Evolutionary conservation across 2,888 invertebrate species (phyloP).

Genomic region (Nycteola revayana): DNA sequence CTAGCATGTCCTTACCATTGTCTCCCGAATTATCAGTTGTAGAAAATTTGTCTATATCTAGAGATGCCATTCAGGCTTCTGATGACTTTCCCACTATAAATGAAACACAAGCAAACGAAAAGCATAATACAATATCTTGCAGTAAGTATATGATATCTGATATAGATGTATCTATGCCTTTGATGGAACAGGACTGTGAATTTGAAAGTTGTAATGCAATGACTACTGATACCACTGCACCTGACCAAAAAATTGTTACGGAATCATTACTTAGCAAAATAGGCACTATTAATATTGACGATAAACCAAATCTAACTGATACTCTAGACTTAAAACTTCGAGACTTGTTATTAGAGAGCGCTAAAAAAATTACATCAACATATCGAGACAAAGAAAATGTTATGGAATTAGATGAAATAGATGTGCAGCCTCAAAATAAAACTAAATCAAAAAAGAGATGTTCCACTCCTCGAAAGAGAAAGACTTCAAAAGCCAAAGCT

Average conservation of each 20-base stretch:
- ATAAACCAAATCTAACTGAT: conserved; percentile 46
- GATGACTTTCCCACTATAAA: conserved; percentile 42
- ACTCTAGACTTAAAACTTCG: conserved; percentile 54
- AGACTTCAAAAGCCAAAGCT: conserved; percentile 28
- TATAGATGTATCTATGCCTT: conserved; percentile 53
- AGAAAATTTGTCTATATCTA: conserved; percentile 61
- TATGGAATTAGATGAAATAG: conserved; percentile 31
- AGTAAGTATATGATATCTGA: conserved; percentile 49
- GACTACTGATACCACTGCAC: conserved; percentile 17
- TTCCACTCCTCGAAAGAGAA: conserved; percentile 56
- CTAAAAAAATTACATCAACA: conserved; percentile 44
- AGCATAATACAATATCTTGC: conserved; percentile 18
- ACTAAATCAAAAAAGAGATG: conserved; percentile 43
- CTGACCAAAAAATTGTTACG: conserved; percentile 23
- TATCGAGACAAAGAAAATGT: conserved; percentile 19
- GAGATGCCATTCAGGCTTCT: conserved; percentile 38
- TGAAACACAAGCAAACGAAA: conserved; percentile 37
- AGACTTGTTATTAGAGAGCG: conserved; percentile 62
- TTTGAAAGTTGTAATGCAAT: conserved; percentile 32
- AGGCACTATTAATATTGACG: conserved; percentile 42
- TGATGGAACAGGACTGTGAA: conserved; percentile 59
- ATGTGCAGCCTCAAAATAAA: conserved; percentile 25
- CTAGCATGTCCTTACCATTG: conserved; percentile 58
- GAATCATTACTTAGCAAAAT: conserved; percentile 52
- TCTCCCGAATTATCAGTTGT: conserved; percentile 72